Conservation (phyloP, 2,797 vertebrate genomes). For the Myiotriccus ornatus region DNA sequence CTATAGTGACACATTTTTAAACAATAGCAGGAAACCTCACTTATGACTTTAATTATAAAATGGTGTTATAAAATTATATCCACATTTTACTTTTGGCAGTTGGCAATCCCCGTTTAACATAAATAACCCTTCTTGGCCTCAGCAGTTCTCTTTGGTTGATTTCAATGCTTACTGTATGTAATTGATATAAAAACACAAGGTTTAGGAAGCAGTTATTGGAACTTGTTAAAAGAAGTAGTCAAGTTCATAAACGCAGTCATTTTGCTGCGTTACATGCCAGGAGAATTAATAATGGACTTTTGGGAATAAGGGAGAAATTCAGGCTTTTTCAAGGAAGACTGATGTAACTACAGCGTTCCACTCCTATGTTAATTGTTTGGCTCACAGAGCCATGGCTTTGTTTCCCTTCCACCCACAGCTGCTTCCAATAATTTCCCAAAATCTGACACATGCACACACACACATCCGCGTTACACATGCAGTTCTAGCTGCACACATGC, state of each 20-base stretch:
- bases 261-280: constrained; percentile 76
- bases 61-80: constrained; percentile 84
- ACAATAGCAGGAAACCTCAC: constrained; percentile 85
- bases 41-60: constrained; percentile 85
- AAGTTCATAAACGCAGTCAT: constrained; percentile 78
- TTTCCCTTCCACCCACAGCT: constrained; percentile 68
- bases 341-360: constrained; percentile 67
- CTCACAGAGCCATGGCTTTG: constrained; percentile 38
- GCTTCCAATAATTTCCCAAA: constrained; percentile 59
- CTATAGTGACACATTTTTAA: constrained; percentile 81
- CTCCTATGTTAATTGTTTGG: constrained; percentile 71
- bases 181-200: constrained; percentile 81
- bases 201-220: constrained; percentile 83
- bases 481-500: not conserved
- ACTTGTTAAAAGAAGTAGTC: constrained; percentile 83
- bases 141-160: constrained; percentile 73
- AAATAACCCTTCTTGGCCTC: constrained; percentile 74
- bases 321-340: constrained; percentile 70
- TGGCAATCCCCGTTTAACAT: constrained; percentile 68
- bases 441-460: constrained; percentile 4
- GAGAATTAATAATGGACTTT: constrained; percentile 76
- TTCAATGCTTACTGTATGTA: constrained; percentile 79
- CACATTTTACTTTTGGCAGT: constrained; percentile 80
- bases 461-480: not conserved
- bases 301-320: constrained; percentile 70